Base-by-base conservation (phyloP, 1,140 invertebrate genomes). In the Hylaeus anthracinus region DNA sequence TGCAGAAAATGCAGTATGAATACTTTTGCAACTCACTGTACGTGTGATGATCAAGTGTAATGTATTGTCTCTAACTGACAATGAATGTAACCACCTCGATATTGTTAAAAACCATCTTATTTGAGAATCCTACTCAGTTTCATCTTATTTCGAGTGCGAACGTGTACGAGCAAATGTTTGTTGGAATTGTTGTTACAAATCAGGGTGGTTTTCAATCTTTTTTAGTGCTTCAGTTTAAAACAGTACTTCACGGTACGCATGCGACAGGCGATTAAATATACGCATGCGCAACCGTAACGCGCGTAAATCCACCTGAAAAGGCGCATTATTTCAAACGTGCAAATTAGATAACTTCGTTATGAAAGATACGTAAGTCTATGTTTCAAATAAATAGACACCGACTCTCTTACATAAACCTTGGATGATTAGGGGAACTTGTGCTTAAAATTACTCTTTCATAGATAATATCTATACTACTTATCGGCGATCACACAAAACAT, bases 281-380 rank as follows among this genome's bases (percentile, higher is more conserved):
- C 79, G 72, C 73, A 70, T 70, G 65, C 61, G 74, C 43, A 39
- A 39, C 12, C 5, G 8, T 55, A 26, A n/a, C 73, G 73, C 73
- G 73, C 79, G 58, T 12, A 76, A 55, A 37, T 69, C 6, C 26
- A 26, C 5, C 1, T n/a, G 37, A 2, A 39, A 56, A 6, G 45
- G 70, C 65, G 71, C 45, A 48, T 12, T 66, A 15, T 73, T 85
- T 79, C 14, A 9, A 76, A 83, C 53, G 8, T 45, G 12, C 5
- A 55, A n/a, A 14, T 12, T 48, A 48, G 45, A 48, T 5, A 48
- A 26, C 26, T 26, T 26, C 26, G 8, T 48, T 48, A 48, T 48
- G 8, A 48, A 48, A 48, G 5, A 48, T 8, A 48, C 45, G 45
- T 48, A 26, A 26, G 26, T 26, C 26, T 26, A 26, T 26, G 26